Conservation (phyloP, 2,888 invertebrate genomes). For the Zootermopsis nevadensis region DNA sequence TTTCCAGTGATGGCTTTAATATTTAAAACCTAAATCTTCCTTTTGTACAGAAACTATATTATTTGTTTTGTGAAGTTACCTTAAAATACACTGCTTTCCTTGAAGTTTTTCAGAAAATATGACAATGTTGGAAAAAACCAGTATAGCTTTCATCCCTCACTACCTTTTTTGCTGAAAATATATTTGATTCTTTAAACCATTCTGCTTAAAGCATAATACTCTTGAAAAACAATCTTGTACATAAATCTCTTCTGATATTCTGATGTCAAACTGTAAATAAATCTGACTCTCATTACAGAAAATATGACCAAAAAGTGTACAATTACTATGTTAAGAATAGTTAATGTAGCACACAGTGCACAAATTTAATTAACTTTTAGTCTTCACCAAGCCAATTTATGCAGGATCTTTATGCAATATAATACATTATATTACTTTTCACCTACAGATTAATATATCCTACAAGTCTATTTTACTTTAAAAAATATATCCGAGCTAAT, state of each 20-base stretch:
- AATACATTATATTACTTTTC: background rate
- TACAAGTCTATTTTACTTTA: slow-evolving; percentile 7
- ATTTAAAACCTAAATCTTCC: slow-evolving; percentile 28
- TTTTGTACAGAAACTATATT: slow-evolving; percentile 21
- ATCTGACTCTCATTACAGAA: background rate
- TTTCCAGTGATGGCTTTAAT: background rate
- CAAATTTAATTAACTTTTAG: background rate
- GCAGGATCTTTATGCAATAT: background rate
- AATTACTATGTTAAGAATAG: background rate
- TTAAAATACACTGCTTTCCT: slow-evolving; percentile 11
- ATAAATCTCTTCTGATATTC: background rate
- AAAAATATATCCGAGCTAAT: slow-evolving; percentile 40
- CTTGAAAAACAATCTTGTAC: background rate
- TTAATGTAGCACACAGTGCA: slow-evolving; percentile 14
- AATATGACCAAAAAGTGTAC: slow-evolving; percentile 15
- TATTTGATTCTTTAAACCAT: background rate
- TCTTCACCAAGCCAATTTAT: background rate
- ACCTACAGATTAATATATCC: background rate
- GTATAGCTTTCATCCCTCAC: background rate
- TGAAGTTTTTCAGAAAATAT: background rate
- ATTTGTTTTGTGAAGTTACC: slow-evolving; percentile 11
- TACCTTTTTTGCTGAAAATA: background rate
- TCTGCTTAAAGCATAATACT: slow-evolving; percentile 20
- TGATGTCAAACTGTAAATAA: background rate
- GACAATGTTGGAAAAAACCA: background rate